Conservation (phyloP, 2,113 vertebrate species). For the Mobula birostris region DNA sequence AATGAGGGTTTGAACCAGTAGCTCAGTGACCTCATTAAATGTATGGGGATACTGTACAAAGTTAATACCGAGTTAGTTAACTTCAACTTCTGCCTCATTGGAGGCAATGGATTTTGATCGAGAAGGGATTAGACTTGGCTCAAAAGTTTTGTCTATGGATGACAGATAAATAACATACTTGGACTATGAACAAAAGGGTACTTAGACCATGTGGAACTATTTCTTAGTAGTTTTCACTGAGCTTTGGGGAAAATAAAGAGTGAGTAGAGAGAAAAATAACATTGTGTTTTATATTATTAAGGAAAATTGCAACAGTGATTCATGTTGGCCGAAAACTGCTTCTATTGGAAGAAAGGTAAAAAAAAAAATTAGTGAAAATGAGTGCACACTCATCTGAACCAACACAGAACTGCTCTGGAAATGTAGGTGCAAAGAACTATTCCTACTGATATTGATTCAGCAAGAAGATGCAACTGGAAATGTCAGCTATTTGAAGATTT, state of each 20-base stretch:
- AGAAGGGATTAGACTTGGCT: not conserved
- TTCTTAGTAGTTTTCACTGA: not conserved
- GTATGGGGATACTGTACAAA: not conserved
- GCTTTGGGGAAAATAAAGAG: not conserved
- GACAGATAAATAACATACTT: not conserved
- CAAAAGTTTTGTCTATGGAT: not conserved
- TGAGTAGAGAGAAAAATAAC: not conserved
- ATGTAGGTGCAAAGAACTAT: not conserved
- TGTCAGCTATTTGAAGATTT: not conserved
- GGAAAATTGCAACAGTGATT: not conserved
- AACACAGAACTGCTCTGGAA: not conserved
- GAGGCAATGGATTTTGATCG: not conserved
- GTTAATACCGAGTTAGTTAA: not conserved
- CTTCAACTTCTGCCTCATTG: too few species aligned
- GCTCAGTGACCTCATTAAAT: not conserved
- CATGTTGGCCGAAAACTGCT: not conserved
- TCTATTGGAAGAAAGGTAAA: not conserved
- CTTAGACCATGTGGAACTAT: not conserved
- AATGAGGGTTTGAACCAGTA: not conserved
- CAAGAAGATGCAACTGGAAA: not conserved
- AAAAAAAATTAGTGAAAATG: not conserved
- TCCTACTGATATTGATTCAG: not conserved
- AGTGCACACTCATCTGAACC: not conserved
- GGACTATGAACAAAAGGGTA: not conserved
- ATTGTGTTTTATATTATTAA: too few species aligned